These are phyloP conservation scores for Philaethria dido DNA, from an alignment of 2,888 invertebrate genomes.

Conservation along the genomic window DNA sequence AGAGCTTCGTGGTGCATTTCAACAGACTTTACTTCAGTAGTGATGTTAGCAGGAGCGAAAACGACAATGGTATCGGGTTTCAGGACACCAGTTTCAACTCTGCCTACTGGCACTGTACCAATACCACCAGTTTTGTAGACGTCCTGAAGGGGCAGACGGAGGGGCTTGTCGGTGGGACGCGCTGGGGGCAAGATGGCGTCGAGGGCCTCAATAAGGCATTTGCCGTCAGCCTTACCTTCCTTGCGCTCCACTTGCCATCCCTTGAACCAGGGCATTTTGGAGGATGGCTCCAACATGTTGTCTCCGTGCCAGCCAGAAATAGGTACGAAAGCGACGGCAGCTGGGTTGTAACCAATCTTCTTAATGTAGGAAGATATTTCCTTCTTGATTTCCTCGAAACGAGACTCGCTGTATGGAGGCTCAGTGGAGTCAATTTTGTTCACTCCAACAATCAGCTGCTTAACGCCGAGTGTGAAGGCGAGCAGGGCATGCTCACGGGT, in stretches of 20 bases:
- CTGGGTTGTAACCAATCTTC: constrained; percentile 99
- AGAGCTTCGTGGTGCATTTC: constrained; percentile 99
- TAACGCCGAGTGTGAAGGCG: constrained; percentile 99
- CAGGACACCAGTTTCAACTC: constrained; percentile 99
- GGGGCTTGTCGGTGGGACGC: constrained; percentile 98
- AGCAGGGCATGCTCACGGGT: constrained; percentile 99
- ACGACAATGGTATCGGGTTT: constrained; percentile 98
- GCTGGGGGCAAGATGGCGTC: constrained; percentile 98
- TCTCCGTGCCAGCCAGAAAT: constrained; percentile 99
- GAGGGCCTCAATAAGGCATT: constrained; percentile 97
- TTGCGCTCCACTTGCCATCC: constrained; percentile 98
- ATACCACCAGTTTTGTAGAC: constrained; percentile 99
- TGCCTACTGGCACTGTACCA: constrained; percentile 99
- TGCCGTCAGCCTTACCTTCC: constrained; percentile 96
- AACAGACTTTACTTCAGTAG: constrained; percentile 99
- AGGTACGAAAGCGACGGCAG: constrained; percentile 98
- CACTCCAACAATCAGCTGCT: constrained; percentile 99
- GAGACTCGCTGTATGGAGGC: constrained; percentile 97
- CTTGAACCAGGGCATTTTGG: constrained; percentile 99
- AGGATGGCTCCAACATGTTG: constrained; percentile 98
- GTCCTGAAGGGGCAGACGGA: constrained; percentile 99
- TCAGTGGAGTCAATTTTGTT: constrained; percentile 99
- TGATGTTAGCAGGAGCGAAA: constrained; percentile 97
- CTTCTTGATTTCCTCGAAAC: constrained; percentile 99
- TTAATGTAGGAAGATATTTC: constrained; percentile 99